Evolutionary conservation across 2,113 vertebrate genomes (phyloP).

Genomic region (Menura novaehollandiae): DNA sequence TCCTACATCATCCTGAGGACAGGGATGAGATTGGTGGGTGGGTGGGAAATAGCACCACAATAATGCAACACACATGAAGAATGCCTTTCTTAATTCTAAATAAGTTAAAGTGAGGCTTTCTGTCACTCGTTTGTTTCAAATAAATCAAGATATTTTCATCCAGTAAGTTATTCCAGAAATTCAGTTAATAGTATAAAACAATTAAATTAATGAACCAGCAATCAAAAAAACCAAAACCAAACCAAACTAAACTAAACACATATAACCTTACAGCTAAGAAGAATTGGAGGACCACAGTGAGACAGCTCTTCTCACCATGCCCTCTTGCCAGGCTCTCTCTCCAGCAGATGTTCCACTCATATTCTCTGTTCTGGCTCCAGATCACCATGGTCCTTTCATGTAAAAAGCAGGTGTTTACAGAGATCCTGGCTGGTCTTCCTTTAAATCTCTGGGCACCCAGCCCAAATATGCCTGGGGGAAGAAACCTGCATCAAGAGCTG

Average conservation of each 20-base stretch:
- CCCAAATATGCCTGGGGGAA: background rate
- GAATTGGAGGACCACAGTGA: background rate
- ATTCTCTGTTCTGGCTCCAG: background rate
- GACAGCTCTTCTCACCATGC: background rate
- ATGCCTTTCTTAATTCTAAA: background rate
- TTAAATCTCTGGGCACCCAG: background rate
- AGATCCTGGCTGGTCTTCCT: background rate
- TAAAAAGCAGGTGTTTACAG: background rate
- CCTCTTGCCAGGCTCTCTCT: background rate
- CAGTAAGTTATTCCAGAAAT: background rate
- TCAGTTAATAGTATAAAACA: background rate
- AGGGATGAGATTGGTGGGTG: no score
- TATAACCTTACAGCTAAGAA: background rate
- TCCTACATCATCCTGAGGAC: background rate
- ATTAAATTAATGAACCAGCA: background rate
- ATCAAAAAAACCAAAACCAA: background rate
- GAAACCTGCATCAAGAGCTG: background rate
- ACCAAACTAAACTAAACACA: background rate
- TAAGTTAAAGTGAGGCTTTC: background rate
- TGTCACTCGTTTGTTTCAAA: background rate
- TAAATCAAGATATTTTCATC: background rate
- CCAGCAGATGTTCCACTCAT: background rate
- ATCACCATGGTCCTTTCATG: background rate
- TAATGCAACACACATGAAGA: accelerated
- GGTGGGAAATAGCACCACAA: background rate